Evolutionary conservation across 1,140 invertebrate genomes (phyloP), one percentile per base, ranked within the genome.

Genomic region (Plectrocnemia conspersa): DNA sequence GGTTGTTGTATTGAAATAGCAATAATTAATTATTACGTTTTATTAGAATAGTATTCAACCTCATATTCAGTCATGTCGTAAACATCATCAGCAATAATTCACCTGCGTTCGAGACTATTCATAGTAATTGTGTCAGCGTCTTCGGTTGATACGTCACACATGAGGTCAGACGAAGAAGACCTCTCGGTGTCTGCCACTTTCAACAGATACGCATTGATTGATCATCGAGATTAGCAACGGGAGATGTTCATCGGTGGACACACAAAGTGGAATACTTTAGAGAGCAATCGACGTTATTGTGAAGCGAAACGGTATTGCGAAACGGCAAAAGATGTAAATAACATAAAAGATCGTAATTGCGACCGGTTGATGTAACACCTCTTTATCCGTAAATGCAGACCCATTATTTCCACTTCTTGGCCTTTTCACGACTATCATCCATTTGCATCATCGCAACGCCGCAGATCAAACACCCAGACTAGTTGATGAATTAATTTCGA

Each of bases 261-360:
- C 10, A 21, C n/a, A n/a, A 13, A 23, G 3, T 19, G 21, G 42
- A 27, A 45, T 45, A 45, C 22, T 45, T 45, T 45, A 45, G n/a
- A 45, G 42, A n/a, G 42, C 42, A 45, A 45, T 45, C 42, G 27
- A 45, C 22, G 23, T 21, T 45, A 45, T 45, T 45, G 42, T 45
- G 21, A n/a, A 45, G 42, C 42, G 13, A 24, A 27, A 24, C 18
- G 23, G 27, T 25, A 25, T 45, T 45, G 42, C 42, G 42, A 45
- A 45, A 45, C 23, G 42, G 21, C 21, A 9, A 27, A 45, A 45
- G 42, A 45, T 24, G 42, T 24, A 45, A 45, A 45, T 38, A 38
- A 38, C 35, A 38, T 38, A 38, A 38, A 38, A 38, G 35, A 38
- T 38, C 7, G 35, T 38, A 38, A 38, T 38, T 38, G 35, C 35